Conservation (phyloP, 2,888 invertebrate species). For the Pachliopta kotzebuea region DNA sequence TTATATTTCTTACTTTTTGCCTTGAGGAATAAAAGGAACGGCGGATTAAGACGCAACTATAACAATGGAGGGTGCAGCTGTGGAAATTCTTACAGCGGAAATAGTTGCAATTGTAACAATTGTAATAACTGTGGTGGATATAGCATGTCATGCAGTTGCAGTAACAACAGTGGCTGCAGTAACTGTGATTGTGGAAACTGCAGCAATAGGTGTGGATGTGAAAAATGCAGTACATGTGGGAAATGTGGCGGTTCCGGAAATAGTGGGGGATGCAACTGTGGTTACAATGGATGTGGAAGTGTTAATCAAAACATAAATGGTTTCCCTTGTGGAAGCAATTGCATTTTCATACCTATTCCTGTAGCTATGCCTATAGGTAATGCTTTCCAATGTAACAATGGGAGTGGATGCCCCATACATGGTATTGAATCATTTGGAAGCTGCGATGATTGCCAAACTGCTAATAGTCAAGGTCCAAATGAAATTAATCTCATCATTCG, state of each 20-base stretch:
- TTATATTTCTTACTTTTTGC: slow-evolving; percentile 54
- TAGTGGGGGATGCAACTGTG: slow-evolving; percentile 4
- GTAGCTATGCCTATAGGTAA: slow-evolving; percentile 32
- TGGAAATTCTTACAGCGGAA: slow-evolving; percentile 23
- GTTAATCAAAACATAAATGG: slow-evolving; percentile 7
- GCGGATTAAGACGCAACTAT: slow-evolving; percentile 16
- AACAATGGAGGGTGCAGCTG: slow-evolving; percentile 31
- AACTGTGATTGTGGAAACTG: slow-evolving; percentile 16
- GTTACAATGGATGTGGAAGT: slow-evolving; percentile 11
- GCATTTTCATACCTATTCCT: slow-evolving; percentile 35
- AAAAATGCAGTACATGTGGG: slow-evolving; percentile 7
- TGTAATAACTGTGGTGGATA: slow-evolving; percentile 26
- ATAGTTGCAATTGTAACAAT: slow-evolving; percentile 18
- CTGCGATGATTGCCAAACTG: slow-evolving; percentile 26
- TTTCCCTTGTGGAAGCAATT: slow-evolving; percentile 15
- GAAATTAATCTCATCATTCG: slow-evolving; percentile 34
- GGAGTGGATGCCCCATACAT: slow-evolving; percentile 17
- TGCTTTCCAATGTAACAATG: slow-evolving; percentile 14
- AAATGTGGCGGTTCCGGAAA: slow-evolving; percentile 7
- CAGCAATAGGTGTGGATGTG: slow-evolving; percentile 3
- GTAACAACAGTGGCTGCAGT: slow-evolving; percentile 12
- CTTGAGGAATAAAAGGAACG: slow-evolving; percentile 41
- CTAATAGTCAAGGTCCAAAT: slow-evolving; percentile 25
- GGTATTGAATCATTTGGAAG: slow-evolving; percentile 20
- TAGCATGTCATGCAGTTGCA: slow-evolving; percentile 24